Evolutionary conservation across 1,140 invertebrate genomes (phyloP), one percentile per base, ranked within the genome.

Genomic region (Parasteatoda tepidariorum): DNA sequence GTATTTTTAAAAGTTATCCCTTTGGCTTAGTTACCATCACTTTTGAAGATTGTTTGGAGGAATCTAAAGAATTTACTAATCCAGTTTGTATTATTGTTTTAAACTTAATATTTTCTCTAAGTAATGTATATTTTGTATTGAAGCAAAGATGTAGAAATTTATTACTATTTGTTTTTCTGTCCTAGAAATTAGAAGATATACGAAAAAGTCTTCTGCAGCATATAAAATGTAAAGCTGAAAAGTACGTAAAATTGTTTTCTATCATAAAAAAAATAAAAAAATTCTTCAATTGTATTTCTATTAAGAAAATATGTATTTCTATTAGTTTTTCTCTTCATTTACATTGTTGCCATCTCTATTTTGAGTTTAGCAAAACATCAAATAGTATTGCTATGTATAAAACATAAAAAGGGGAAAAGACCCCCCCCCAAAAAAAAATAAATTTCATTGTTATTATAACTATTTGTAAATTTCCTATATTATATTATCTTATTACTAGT

Each of bases 151-250:
- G 13, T 18, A 7, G 4, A 31, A 18, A 31, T 18, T 38, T 30
- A 31, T 38, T 26, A 54, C 24, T 26, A 61, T 70, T 57, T 57
- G 28, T 59, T 81, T 31, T 24, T 59, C 7, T n/a, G n/a, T n/a
- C 70, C 15, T 38, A 84, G 83, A 79, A 71, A 79, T 38, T 79
- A 7, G 83, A 84, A 73, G 83, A 79, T 31, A 61, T 84, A n/a
- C 9, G 83, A 34, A 84, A 84, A 31, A 34, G 31, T 13, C n/a
- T 84, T 15, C 67, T 54, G 4, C 22, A 24, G 24, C 13, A 28
- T 24, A 73, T 84, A 22, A 75, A 84, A 64, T n/a, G 57, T 26
- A 59, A 34, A 73, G 67, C 59, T 22, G 83, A 84, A 73, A 84
- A 79, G 83, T 84, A 62, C 48, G 75, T 78, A 66, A 34, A 7